Conservation (phyloP, 2,888 invertebrate species). For the Polydrusus pterygomalis region DNA sequence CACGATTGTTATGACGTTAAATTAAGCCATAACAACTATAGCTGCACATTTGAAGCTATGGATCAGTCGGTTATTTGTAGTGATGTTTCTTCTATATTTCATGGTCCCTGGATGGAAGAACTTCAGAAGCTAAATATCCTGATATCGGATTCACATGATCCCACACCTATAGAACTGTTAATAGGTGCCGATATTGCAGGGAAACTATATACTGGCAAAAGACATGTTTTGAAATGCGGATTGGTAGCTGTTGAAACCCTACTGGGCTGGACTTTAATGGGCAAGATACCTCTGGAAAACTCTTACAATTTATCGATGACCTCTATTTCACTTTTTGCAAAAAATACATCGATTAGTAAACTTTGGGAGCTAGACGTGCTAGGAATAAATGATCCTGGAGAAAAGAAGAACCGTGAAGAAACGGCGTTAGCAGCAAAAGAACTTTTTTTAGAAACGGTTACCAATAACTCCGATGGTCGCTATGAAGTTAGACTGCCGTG, state of each 20-base stretch:
- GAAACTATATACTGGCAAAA: constrained; percentile 44
- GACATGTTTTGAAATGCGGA: constrained; percentile 13
- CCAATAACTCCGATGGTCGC: constrained; percentile 40
- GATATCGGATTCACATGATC: too few species aligned
- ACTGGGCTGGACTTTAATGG: constrained; percentile 48
- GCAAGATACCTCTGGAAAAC: constrained; percentile 10
- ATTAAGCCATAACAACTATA: constrained; percentile 19
- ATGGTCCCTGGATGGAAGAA: constrained; percentile 41
- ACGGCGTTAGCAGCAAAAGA: constrained; percentile 16
- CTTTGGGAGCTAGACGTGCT: constrained; percentile 64
- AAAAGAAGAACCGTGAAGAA: too few species aligned
- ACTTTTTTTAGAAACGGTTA: constrained; percentile 49
- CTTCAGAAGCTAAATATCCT: too few species aligned
- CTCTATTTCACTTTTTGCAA: constrained; percentile 27
- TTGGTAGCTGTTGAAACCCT: constrained; percentile 40
- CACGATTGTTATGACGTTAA: too few species aligned
- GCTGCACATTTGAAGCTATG: constrained; percentile 30
- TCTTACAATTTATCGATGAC: constrained; percentile 5
- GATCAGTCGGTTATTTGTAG: constrained; percentile 42
- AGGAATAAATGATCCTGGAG: constrained; percentile 63
- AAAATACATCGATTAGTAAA: constrained; percentile 29
- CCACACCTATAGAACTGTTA: not conserved
- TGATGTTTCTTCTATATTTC: constrained; percentile 16
- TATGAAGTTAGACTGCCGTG: constrained; percentile 55
- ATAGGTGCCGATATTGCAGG: constrained; percentile 27